Evolutionary conservation across 92 coral and sea anemone species (phyloP), one percentile per base, ranked within the genome.

Genomic region (Palythoa caribaeorum): DNA sequence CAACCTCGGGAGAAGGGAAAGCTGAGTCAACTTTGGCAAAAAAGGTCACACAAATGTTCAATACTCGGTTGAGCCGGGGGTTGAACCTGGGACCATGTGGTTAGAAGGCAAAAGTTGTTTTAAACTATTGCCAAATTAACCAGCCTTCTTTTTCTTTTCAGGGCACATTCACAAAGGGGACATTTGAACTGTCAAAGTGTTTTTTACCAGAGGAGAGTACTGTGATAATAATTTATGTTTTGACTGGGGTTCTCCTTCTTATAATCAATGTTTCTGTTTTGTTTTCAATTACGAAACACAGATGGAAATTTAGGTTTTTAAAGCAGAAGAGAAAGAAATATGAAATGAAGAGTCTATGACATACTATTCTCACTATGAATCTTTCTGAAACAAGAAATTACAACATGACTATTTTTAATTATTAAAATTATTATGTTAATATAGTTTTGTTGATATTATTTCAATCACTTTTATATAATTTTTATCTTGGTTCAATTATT

Each of bases 131-230:
- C 10, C 12, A 7, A n/a, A 11, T 48, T 66, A 55, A 37, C 14
- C 38, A 21, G 9, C 59, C 50, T 13, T 20, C 13, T 50, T 39
- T 20, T 74, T 15, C 65, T 66, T 86, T 71, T 79, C 92, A 97
- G 99, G 95, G 94, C 8, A 65, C 87, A 35, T 87, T 97, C 59
- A 94, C 93, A 38, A 93, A 94, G 71, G 89, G 92, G 52, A 83
- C 91, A 35, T 94, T 86, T 60, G 92, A 92, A 55, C 66, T 95
- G 73, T 88, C 92, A 66, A 97, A 97, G 59, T 97, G 99, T 75
- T 97, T 94, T 73, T 80, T 97, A 86, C 99, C 99, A 0, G 94
- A 91, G 89, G 99, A 97, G 89, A 92, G 85, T 81, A 89, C 99
- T 5, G 99, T 95, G 0, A 95, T 97, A 60, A 17, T 84, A 0